A percentile compares a stretch with the other conserved stretches of the same genome.
These are phyloP conservation scores for Pempheris klunzingeri DNA, from an alignment of 2,797 vertebrate genomes.

Conservation along the genomic window DNA sequence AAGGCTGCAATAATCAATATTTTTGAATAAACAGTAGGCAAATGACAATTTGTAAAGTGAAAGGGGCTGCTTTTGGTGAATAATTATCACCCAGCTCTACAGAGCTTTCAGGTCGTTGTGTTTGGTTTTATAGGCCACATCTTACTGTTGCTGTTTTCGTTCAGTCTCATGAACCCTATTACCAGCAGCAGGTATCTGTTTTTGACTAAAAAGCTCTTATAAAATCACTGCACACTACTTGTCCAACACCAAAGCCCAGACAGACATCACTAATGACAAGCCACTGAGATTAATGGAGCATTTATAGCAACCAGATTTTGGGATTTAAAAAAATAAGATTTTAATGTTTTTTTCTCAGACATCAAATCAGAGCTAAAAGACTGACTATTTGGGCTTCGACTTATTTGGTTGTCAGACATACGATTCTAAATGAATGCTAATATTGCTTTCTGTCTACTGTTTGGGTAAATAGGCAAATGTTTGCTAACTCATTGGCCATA, in stretches of 20 bases:
- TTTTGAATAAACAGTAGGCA: background rate
- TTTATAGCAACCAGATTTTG: too few species aligned
- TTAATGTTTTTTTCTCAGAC: too few species aligned
- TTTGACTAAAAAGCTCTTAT: background rate
- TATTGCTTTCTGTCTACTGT: background rate
- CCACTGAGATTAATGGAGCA: background rate
- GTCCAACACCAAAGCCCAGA: background rate
- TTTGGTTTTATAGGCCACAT: background rate
- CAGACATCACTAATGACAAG: background rate
- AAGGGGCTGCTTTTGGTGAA: background rate
- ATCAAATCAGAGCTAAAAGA: too few species aligned
- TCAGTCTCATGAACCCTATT: background rate
- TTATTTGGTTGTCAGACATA: too few species aligned
- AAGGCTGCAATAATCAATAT: slow-evolving; percentile 3
- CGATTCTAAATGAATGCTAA: slow-evolving; percentile 1
- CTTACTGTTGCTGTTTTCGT: background rate
- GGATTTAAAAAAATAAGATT: too few species aligned
- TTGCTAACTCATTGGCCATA: background rate
- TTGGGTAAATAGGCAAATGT: background rate
- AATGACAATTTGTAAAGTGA: background rate
- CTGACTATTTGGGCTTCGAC: too few species aligned
- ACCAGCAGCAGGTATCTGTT: background rate
- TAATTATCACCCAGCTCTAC: background rate
- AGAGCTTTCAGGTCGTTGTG: background rate
- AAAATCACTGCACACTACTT: background rate